Percentiles rank a stretch among this genome's conserved stretches.
phyloP scores from a whole-genome alignment of 2,113 vertebrate species.

The Jaculus jaculus region DNA sequence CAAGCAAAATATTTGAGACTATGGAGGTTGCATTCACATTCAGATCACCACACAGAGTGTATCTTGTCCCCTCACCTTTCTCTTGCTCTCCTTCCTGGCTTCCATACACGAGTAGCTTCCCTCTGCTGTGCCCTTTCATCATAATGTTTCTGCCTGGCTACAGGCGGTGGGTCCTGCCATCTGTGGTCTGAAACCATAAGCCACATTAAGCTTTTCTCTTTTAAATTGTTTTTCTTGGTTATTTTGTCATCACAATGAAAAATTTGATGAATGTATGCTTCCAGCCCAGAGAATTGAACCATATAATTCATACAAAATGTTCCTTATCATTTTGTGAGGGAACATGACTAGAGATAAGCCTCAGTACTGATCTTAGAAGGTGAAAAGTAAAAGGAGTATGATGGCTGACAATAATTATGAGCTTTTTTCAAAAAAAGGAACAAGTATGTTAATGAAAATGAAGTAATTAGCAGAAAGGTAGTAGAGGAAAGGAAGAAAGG shows the following conservation, averaged over 20 bases:
- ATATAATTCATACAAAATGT: not conserved
- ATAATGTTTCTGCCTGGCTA: not conserved
- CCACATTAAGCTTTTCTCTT: not conserved
- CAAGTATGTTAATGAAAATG: not conserved
- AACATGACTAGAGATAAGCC: not conserved
- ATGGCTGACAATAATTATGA: not conserved
- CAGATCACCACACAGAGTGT: too few species aligned
- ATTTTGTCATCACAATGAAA: not conserved
- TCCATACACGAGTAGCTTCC: not conserved
- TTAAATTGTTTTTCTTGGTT: not conserved
- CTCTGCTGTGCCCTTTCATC: not conserved
- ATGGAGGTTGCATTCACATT: too few species aligned
- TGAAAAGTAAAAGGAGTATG: not conserved
- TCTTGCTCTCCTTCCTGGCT: not conserved
- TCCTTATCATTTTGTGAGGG: not conserved
- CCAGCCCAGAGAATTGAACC: not conserved
- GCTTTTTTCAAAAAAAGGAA: not conserved
- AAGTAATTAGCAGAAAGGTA: not conserved
- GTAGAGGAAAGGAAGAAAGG: not conserved
- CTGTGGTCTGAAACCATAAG: not conserved
- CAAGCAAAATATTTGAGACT: too few species aligned
- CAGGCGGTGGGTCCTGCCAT: not conserved
- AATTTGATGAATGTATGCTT: not conserved
- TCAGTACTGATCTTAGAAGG: not conserved
- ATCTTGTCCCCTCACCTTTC: not conserved